phyloP scores from a whole-genome alignment of 2,113 vertebrate genomes.

The Dinomys branickii region DNA sequence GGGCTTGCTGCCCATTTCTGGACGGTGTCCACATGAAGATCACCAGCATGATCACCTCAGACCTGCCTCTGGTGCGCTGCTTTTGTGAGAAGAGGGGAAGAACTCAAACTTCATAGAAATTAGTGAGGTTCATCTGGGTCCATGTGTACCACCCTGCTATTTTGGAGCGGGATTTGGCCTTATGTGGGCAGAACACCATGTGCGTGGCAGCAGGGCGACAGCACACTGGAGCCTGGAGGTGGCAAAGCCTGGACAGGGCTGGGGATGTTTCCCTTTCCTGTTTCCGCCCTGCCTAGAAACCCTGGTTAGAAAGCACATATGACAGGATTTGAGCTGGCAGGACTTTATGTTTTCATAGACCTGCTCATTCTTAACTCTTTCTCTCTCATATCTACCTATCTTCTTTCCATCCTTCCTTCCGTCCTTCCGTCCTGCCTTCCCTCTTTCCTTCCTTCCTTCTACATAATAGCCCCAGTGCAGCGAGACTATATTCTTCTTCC shows the following conservation, averaged over 20 bases:
- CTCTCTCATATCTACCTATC: neutral
- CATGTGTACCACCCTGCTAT: neutral
- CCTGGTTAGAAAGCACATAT: conserved; percentile 56
- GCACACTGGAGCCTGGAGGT: conserved; percentile 36
- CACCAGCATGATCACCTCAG: neutral
- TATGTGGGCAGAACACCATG: neutral
- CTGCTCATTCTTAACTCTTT: neutral
- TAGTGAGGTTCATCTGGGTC: neutral
- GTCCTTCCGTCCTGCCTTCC: neutral
- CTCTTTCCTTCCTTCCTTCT: neutral
- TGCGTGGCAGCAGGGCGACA: neutral
- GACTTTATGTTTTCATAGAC: conserved; percentile 23
- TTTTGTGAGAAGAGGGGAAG: neutral
- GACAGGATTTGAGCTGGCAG: conserved; percentile 33
- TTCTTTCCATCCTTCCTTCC: neutral
- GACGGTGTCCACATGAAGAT: neutral
- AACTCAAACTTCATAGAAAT: neutral
- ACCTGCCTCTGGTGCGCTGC: neutral
- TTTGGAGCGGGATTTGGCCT: conserved; percentile 39
- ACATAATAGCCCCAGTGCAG: too few species aligned
- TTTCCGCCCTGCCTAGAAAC: conserved; percentile 43
- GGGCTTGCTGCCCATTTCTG: conserved; percentile 43
- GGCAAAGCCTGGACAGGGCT: conserved; percentile 58
- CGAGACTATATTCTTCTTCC: too few species aligned
- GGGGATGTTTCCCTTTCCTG: conserved; percentile 42